phyloP scores from a whole-genome alignment of 2,113 vertebrate genomes.

The Pelusios castaneus region DNA sequence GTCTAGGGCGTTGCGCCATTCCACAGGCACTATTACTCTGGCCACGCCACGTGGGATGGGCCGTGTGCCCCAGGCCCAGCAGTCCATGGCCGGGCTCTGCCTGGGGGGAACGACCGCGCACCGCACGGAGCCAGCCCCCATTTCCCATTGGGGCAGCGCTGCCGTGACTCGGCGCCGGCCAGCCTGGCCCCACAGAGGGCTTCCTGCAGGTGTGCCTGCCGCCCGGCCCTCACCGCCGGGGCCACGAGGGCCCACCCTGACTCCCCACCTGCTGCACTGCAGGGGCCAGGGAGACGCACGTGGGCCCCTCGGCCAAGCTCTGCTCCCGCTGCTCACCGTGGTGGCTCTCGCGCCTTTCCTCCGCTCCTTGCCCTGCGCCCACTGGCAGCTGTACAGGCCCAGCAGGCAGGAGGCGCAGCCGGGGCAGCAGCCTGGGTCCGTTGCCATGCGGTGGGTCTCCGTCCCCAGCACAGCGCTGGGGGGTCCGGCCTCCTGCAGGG shows the following conservation, averaged over 20 bases:
- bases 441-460: slow-evolving; percentile 61
- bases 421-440: slow-evolving; percentile 22
- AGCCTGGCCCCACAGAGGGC: neutral
- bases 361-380: slow-evolving; percentile 62
- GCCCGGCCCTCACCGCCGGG: no score
- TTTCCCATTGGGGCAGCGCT: neutral
- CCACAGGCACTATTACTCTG: neutral
- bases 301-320: neutral
- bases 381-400: slow-evolving; percentile 80
- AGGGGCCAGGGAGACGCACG: no score
- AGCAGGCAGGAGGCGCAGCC: slow-evolving; percentile 69
- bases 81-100: fast-evolving
- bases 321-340: slow-evolving; percentile 65
- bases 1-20: neutral
- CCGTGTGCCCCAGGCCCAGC: neutral
- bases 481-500: neutral
- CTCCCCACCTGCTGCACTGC: no score
- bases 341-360: slow-evolving; percentile 60
- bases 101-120: no score
- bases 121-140: neutral
- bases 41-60: neutral
- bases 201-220: neutral
- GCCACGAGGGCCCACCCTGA: no score
- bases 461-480: neutral
- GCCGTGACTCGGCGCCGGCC: neutral